Conservation (phyloP, 2,797 vertebrate genomes). For the Heterohyrax brucei region DNA sequence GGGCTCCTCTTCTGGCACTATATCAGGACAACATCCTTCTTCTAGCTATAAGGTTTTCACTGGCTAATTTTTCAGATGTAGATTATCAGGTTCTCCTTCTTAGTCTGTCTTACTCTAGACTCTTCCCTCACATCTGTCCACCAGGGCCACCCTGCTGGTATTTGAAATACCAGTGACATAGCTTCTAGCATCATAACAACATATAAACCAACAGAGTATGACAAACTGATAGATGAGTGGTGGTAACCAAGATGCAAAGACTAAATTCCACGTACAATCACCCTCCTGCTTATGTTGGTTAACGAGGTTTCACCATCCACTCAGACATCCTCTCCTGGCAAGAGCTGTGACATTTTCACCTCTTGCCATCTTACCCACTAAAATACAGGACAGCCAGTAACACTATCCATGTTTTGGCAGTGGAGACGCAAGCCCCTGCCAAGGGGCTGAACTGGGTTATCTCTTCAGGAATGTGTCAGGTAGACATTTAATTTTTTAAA, state of each 20-base stretch:
- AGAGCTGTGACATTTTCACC: constrained; percentile 67
- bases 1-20: too few relatives aligned
- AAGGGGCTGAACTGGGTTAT: constrained; percentile 23
- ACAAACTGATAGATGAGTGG: too few relatives aligned
- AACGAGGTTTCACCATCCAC: constrained; percentile 54
- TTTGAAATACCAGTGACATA: too few relatives aligned
- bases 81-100: too few relatives aligned
- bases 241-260: not conserved
- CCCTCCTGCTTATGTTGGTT: not conserved
- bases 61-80: too few relatives aligned
- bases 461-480: constrained; percentile 28
- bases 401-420: not conserved
- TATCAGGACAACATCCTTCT: too few relatives aligned
- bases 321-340: constrained; percentile 30
- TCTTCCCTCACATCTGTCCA: too few relatives aligned
- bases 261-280: not conserved
- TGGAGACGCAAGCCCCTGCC: constrained; percentile 8
- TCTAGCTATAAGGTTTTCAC: too few relatives aligned
- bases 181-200: too few relatives aligned
- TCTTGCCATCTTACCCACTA: constrained; percentile 43
- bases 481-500: constrained; percentile 80
- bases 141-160: too few relatives aligned
- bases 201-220: too few relatives aligned
- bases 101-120: not conserved
- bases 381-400: constrained; percentile 72